A percentile compares a stretch with the other conserved stretches of the same genome.
These are phyloP conservation scores for Physella acuta DNA, from an alignment of 1,140 invertebrate species.

Conservation along the genomic window DNA sequence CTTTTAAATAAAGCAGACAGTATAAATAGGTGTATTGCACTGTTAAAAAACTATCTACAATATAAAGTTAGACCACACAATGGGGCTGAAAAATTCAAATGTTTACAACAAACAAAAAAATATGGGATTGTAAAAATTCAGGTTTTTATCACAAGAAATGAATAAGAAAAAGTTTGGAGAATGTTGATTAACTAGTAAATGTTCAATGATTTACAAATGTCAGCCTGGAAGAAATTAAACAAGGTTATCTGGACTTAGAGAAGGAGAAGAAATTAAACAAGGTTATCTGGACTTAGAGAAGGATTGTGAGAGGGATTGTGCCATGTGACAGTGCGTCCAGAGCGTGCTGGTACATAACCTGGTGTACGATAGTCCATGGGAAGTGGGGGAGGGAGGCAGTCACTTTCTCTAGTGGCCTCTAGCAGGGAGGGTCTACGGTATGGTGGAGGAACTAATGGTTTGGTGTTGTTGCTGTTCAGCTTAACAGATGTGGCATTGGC, in stretches of 20 bases:
- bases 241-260: slow-evolving; percentile 20
- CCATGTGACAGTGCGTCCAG: slow-evolving; percentile 34
- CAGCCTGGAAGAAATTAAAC: too few relatives aligned
- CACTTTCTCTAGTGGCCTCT: slow-evolving; percentile 38
- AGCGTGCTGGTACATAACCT: slow-evolving; percentile 22
- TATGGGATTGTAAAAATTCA: too few relatives aligned
- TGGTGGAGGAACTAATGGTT: slow-evolving; percentile 13
- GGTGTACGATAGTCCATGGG: slow-evolving; percentile 19
- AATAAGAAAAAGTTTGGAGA: too few relatives aligned
- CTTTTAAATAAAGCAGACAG: too few relatives aligned
- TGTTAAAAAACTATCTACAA: too few relatives aligned
- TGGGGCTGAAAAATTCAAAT: too few relatives aligned
- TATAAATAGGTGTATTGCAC: too few relatives aligned
- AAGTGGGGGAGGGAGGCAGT: slow-evolving; percentile 22
- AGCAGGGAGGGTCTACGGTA: slow-evolving; percentile 34
- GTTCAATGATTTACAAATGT: too few relatives aligned
- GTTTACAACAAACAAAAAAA: too few relatives aligned
- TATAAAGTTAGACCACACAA: too few relatives aligned
- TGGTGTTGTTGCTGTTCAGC: slow-evolving; percentile 27
- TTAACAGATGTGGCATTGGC: slow-evolving; percentile 27
- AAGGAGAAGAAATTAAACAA: slow-evolving; percentile 19
- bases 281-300: slow-evolving; percentile 17
- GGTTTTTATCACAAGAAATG: too few relatives aligned
- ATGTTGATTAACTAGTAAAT: too few relatives aligned
- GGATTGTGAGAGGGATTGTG: slow-evolving; percentile 33